phyloP scores from a whole-genome alignment of 2,113 vertebrate genomes.

The Leucoraja erinaceus region DNA sequence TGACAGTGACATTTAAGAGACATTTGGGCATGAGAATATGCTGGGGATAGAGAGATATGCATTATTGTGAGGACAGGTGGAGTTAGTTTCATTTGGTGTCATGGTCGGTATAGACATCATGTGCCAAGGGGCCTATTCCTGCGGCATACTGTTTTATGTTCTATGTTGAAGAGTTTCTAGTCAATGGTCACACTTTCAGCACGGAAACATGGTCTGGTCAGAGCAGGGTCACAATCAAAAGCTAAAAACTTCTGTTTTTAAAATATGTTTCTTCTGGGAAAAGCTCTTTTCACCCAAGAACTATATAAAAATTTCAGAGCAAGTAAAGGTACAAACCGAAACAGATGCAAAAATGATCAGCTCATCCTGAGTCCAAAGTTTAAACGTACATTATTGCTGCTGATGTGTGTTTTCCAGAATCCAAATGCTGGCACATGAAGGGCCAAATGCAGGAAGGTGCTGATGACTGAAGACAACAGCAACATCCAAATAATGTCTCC shows the following conservation, averaged over 20 bases:
- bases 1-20: too few relatives aligned
- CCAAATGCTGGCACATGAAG: background rate
- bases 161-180: background rate
- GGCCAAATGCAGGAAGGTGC: background rate
- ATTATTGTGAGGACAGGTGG: too few relatives aligned
- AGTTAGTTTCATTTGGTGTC: too few relatives aligned
- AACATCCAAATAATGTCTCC: background rate
- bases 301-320: constrained; percentile 20
- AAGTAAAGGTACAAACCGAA: background rate
- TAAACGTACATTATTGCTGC: background rate
- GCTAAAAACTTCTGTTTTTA: background rate
- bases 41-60: too few relatives aligned
- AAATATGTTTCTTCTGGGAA: constrained; percentile 15
- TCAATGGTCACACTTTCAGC: constrained; percentile 10
- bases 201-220: background rate
- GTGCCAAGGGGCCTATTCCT: too few relatives aligned
- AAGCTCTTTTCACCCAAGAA: constrained; percentile 20
- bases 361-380: background rate
- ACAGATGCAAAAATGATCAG: constrained; percentile 11
- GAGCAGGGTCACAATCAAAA: background rate
- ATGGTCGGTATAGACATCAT: too few relatives aligned
- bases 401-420: background rate
- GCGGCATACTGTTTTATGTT: too few relatives aligned
- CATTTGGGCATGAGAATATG: too few relatives aligned
- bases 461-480: background rate